A percentile compares a stretch with the other conserved stretches of the same genome.
Evolutionary conservation across 2,113 vertebrate species (phyloP).

Genomic region (Indicator indicator): DNA sequence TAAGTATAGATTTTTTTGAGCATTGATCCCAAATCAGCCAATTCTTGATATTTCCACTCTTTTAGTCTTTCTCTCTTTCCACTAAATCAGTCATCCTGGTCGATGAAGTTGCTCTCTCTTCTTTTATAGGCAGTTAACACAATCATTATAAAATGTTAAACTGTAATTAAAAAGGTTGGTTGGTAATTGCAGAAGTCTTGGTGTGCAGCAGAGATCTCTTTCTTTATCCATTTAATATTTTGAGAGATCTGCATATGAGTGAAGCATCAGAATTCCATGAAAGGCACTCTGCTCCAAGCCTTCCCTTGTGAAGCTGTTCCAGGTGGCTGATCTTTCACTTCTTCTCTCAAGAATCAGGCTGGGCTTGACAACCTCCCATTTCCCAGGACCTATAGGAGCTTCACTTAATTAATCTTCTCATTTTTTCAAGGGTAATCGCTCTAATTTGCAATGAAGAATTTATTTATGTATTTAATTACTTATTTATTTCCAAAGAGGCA

Average conservation of each 20-base stretch:
- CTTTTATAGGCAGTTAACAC: neutral
- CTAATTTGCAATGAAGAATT: neutral
- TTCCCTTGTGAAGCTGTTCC: neutral
- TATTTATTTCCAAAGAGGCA: rapidly evolving
- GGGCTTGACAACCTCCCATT: neutral
- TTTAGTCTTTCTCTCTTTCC: neutral
- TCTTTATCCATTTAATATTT: neutral
- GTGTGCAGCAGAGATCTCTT: neutral
- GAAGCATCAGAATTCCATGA: rapidly evolving
- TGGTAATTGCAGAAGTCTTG: neutral
- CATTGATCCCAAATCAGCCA: neutral
- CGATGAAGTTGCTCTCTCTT: rapidly evolving
- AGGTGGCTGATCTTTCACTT: constrained; percentile 13
- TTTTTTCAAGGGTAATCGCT: neutral
- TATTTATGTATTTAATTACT: neutral
- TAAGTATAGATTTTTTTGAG: neutral
- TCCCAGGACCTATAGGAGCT: neutral
- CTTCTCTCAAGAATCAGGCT: neutral
- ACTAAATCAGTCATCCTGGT: neutral
- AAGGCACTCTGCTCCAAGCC: neutral
- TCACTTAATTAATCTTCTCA: neutral
- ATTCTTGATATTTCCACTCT: neutral
- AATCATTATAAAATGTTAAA: neutral
- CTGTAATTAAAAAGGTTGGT: neutral
- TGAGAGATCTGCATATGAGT: neutral